Percentiles rank a stretch among this genome's conserved stretches.
These are phyloP conservation scores for Magallana gigas DNA, from an alignment of 1,140 invertebrate genomes.

Conservation along the genomic window DNA sequence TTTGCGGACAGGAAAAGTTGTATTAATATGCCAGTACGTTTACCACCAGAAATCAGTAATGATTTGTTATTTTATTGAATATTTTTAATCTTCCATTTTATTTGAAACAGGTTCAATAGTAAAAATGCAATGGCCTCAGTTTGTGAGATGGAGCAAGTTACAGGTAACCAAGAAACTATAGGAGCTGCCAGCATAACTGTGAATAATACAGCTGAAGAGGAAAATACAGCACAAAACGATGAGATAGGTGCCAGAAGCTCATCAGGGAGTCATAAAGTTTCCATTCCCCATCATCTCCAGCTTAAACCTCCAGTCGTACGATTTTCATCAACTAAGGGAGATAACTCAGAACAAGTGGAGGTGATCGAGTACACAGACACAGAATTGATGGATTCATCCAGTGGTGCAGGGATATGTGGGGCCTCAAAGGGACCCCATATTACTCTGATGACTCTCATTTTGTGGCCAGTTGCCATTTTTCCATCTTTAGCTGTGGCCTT, in stretches of 20 bases:
- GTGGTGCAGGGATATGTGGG: constrained; percentile 77
- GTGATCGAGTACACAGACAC: constrained; percentile 35
- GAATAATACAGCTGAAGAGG: not conserved
- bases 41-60: no score
- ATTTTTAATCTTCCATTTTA: no score
- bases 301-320: constrained; percentile 21
- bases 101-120: not conserved
- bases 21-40: no score
- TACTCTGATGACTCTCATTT: constrained; percentile 84
- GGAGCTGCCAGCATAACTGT: not conserved
- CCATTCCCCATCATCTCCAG: not conserved
- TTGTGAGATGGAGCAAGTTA: not conserved
- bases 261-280: not conserved
- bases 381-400: constrained; percentile 4
- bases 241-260: constrained; percentile 66
- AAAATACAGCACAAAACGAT: not conserved
- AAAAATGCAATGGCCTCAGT: constrained; percentile 11
- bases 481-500: constrained; percentile 86
- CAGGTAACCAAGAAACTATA: not conserved
- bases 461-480: constrained; percentile 84
- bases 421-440: constrained; percentile 85
- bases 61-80: no score
- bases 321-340: constrained; percentile 39
- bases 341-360: constrained; percentile 29
- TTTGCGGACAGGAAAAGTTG: no score